Percentiles rank a stretch among this genome's conserved stretches.
phyloP scores from a whole-genome alignment of 2,113 vertebrate genomes.

The Cololabis saira region DNA sequence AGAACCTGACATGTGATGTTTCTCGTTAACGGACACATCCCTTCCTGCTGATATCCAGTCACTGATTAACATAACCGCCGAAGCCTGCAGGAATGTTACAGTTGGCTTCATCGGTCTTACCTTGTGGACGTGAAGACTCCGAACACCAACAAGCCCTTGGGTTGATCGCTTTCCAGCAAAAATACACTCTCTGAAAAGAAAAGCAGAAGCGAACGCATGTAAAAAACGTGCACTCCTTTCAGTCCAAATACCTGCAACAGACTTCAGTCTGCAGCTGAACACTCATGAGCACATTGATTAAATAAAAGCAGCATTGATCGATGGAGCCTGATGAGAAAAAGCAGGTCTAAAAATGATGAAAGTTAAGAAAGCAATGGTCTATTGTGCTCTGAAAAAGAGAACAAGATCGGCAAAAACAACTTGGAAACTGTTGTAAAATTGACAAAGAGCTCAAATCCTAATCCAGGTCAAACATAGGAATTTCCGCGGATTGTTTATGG shows the following conservation, averaged over 20 bases:
- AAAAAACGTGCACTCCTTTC: conserved; percentile 3
- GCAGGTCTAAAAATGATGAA: conserved; percentile 1
- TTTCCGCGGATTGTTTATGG: conserved; percentile 24
- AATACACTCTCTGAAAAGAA: conserved; percentile 92
- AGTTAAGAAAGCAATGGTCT: conserved; percentile 4
- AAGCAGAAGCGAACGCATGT: conserved; percentile 38
- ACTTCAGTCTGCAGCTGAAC: background rate
- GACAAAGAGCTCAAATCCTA: conserved; percentile 1
- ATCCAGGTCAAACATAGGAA: conserved; percentile 53
- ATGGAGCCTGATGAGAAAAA: conserved; percentile 12
- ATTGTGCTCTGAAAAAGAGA: conserved; percentile 6
- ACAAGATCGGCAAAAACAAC: conserved; percentile 35
- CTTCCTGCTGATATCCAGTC: conserved; percentile 33
- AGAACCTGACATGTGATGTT: conserved; percentile 37
- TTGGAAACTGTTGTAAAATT: conserved; percentile 31
- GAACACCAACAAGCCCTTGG: conserved; percentile 91
- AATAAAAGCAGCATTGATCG: conserved; percentile 30
- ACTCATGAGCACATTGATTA: conserved; percentile 15
- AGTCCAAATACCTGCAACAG: conserved; percentile 14
- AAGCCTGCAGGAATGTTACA: conserved; percentile 53
- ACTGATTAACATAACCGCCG: conserved; percentile 34
- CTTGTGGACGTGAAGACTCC: conserved; percentile 98
- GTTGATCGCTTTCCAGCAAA: conserved; percentile 93
- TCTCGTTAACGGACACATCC: conserved; percentile 21
- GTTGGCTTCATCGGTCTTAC: conserved; percentile 76